Base-by-base conservation (phyloP, 2,113 vertebrate genomes). In the Etheostoma cragini region DNA sequence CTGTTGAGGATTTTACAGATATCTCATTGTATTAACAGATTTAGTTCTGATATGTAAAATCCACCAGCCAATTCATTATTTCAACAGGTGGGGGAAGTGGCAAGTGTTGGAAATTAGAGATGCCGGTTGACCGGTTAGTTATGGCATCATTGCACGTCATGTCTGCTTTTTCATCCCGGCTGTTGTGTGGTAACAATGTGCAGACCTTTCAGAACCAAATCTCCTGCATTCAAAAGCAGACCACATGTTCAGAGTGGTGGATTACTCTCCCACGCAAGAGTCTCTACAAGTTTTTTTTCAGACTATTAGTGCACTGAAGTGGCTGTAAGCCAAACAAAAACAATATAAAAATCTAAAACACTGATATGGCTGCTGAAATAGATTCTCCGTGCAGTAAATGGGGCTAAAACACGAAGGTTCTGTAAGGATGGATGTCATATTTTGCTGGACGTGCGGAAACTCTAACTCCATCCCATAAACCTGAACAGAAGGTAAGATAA, bases 381-480 rank as follows among this genome's bases (percentile, higher is more conserved):
- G 3, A 6, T 46, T 35, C 22, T 30, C 1, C n/a, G 4, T 67
- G 62, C 8, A 6, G 30, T 50, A 73, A 53, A 35, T 24, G 8
- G 8, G 46, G 16, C 21, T 49, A 3, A 57, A 76, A 58, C 15
- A 4, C n/a, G 26, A 52, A 63, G 33, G 49, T 50, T 3, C 38
- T 81, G 66, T 69, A 30, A 73, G 57, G 46, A 81, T 65, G 78
- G 30, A 70, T 10, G 16, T 72, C 19, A 58, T 56, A 57, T 53
- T 53, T 5, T 54, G 60, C 38, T 21, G 30, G n/a, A 85, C 68
- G 76, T 56, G 46, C 72, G 81, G 76, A 90, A 92, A 89, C 79
- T 83, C 85, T 88, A 80, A 57, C 72, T 67, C 8, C 12, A 2
- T 19, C 69, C 42, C 84, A 66, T 88, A 89, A 89, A 86, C 58